These are phyloP conservation scores for Colletes gigas DNA, from an alignment of 1,140 invertebrate species.

Conservation along the genomic window DNA sequence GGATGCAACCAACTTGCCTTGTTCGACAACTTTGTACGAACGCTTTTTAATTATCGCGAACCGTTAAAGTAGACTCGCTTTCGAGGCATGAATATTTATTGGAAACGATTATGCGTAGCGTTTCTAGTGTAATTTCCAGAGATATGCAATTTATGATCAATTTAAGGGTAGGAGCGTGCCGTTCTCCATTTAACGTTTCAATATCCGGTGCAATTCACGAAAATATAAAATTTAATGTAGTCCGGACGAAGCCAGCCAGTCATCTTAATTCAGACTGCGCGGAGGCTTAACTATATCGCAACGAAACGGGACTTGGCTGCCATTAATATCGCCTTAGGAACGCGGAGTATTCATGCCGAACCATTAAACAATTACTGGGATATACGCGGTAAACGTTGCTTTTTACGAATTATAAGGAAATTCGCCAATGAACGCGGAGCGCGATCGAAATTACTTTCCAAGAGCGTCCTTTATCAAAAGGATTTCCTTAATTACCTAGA, in stretches of 20 bases:
- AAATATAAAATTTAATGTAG: constrained; percentile 2
- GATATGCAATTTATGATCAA: no score
- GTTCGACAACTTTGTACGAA: no score
- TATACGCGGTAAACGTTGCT: not conserved
- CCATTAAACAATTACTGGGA: constrained; percentile 29
- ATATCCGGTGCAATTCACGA: not conserved
- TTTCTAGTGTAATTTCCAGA: no score
- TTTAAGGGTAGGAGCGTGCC: no score
- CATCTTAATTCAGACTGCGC: not conserved
- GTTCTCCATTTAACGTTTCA: not conserved
- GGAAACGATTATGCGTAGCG: no score
- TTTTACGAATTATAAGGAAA: not conserved
- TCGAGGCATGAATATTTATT: no score
- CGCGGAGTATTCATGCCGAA: not conserved
- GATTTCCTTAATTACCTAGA: constrained; percentile 28
- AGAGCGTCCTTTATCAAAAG: constrained; percentile 27
- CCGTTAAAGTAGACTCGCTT: no score
- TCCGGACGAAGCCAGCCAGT: not conserved
- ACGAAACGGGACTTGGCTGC: not conserved
- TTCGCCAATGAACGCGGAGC: not conserved
- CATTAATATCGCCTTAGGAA: not conserved
- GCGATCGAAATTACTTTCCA: not conserved
- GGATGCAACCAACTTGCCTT: no score
- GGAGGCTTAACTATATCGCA: not conserved
- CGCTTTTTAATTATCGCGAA: no score